phyloP scores from a whole-genome alignment of 37 sponge, comb jelly and placozoan genomes.

The Agelas oroides region DNA sequence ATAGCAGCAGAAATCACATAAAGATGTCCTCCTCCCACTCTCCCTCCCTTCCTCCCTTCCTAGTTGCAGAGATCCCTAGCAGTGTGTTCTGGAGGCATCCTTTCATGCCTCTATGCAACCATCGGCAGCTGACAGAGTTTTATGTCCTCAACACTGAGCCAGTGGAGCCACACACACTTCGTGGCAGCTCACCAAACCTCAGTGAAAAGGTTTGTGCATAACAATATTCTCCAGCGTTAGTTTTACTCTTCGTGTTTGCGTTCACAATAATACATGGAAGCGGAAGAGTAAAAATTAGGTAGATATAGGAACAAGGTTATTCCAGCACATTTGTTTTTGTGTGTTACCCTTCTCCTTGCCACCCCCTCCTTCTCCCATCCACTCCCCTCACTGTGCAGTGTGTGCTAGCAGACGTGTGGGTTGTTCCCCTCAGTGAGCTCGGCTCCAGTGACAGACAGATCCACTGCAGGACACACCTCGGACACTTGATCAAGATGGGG shows the following conservation, averaged over 20 bases:
- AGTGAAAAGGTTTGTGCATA: slow-evolving; percentile 16
- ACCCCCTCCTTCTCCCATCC: no score
- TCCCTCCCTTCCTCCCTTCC: no score
- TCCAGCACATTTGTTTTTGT: no score
- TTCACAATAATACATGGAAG: no score
- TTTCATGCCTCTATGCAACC: slow-evolving; percentile 81
- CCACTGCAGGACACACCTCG: slow-evolving; percentile 93
- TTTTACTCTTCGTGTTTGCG: no score
- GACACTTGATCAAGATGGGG: slow-evolving; percentile 87
- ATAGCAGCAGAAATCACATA: no score
- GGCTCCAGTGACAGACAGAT: slow-evolving; percentile 75
- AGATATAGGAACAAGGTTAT: no score
- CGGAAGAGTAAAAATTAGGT: no score
- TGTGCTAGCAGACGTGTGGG: slow-evolving; percentile 91
- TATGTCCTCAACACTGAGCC: slow-evolving; percentile 87
- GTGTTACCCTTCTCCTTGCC: no score
- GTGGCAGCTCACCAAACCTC: slow-evolving; percentile 4
- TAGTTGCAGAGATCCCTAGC: slow-evolving; percentile 76
- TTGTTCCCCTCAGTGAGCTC: slow-evolving; percentile 70
- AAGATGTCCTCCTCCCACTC: no score
- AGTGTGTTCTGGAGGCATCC: slow-evolving; percentile 81
- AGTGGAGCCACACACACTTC: not conserved
- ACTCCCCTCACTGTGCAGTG: no score
- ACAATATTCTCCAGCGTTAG: no score
- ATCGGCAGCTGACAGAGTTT: slow-evolving; percentile 84